Evolutionary conservation across 2,113 vertebrate genomes (phyloP).

Genomic region (Arvicanthis niloticus): DNA sequence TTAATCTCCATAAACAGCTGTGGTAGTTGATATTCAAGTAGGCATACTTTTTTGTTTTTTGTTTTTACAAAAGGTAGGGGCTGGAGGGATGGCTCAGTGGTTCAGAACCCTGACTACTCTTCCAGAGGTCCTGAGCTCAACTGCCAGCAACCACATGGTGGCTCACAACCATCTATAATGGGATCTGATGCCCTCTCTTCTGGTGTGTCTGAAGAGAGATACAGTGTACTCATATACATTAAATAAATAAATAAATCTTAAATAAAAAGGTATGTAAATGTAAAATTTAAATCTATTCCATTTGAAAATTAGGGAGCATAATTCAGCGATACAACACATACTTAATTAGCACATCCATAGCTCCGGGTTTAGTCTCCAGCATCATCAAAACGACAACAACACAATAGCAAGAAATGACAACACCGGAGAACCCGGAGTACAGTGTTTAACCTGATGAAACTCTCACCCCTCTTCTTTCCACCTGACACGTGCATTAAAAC

Average conservation of each 20-base stretch:
- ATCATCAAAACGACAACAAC: background rate
- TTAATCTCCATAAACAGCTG: conserved; percentile 8
- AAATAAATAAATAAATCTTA: too few relatives aligned
- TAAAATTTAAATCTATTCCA: conserved; percentile 48
- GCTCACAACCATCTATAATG: background rate
- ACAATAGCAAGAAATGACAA: background rate
- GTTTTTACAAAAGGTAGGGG: background rate
- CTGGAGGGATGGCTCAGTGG: background rate
- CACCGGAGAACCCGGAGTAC: background rate
- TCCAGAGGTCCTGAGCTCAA: background rate
- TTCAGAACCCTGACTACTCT: too few relatives aligned
- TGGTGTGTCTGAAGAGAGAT: too few relatives aligned
- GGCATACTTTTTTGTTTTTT: background rate
- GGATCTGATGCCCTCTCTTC: too few relatives aligned
- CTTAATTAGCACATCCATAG: background rate
- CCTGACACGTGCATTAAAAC: conserved; percentile 21
- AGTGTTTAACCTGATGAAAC: background rate
- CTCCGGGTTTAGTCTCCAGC: background rate
- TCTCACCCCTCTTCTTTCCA: conserved; percentile 12
- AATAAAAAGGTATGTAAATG: background rate
- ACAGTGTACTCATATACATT: too few relatives aligned
- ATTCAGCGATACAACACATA: background rate
- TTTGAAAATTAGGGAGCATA: conserved; percentile 5
- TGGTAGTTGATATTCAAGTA: conserved; percentile 37
- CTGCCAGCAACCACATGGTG: background rate